Conservation (phyloP, 2,113 vertebrate species). For the Excalfactoria chinensis region DNA sequence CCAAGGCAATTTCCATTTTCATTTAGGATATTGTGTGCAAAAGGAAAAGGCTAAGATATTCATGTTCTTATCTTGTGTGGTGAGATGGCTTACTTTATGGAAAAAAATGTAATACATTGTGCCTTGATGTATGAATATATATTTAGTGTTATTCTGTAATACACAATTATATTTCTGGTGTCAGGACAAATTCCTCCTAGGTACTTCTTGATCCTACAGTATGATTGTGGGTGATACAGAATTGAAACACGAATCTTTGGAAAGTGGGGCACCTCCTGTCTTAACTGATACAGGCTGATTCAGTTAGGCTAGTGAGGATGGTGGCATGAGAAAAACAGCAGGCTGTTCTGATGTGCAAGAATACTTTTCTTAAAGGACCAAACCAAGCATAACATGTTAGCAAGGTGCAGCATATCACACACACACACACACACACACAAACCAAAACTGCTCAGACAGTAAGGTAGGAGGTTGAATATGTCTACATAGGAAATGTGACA, state of each 20-base stretch:
- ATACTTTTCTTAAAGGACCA: not conserved
- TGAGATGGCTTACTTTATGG: not conserved
- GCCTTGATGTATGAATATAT: not conserved
- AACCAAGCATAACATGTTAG: not conserved
- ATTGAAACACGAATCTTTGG: not conserved
- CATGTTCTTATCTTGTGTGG: not conserved
- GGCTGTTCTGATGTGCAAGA: not conserved
- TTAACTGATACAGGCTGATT: not conserved
- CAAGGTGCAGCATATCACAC: not conserved
- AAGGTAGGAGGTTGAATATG: not conserved
- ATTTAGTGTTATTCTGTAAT: not conserved
- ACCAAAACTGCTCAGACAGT: not conserved
- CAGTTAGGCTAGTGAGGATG: not conserved
- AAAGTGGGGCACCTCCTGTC: not conserved
- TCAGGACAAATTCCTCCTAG: not conserved
- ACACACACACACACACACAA: not conserved
- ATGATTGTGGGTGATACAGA: not conserved
- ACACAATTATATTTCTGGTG: not conserved
- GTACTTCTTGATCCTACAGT: not conserved
- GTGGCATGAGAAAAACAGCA: not conserved
- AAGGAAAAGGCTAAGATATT: not conserved
- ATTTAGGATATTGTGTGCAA: not conserved
- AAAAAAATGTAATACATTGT: not conserved
- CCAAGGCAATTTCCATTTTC: not conserved
- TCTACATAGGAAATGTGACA: not conserved